A percentile compares a stretch with the other conserved stretches of the same genome.
Conservation (phyloP, 2,113 vertebrate species). For the Eira barbara region DNA sequence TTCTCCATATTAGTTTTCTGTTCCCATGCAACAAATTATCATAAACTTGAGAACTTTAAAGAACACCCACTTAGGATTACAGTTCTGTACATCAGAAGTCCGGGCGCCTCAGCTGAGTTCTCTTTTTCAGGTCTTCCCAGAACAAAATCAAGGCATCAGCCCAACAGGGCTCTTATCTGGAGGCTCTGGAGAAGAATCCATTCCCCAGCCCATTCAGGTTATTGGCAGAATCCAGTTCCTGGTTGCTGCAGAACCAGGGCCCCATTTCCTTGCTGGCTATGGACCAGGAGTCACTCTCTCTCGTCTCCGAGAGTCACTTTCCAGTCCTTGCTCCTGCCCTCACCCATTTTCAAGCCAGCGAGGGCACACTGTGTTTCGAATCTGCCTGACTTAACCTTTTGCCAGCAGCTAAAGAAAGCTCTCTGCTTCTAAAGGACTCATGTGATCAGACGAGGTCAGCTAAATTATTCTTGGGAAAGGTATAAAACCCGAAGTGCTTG, state of each 20-base stretch:
- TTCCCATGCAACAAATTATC: not conserved
- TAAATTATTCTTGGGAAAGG: not conserved
- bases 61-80: not conserved
- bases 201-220: not conserved
- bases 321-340: not conserved
- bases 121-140: not conserved
- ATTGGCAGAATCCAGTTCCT: not conserved
- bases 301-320: not conserved
- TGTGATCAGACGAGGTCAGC: not conserved
- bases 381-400: not conserved
- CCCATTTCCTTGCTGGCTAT: not conserved
- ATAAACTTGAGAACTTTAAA: not conserved
- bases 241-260: too few relatives aligned
- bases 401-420: not conserved
- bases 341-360: not conserved
- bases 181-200: not conserved
- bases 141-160: not conserved
- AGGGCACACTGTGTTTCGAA: fast-evolving
- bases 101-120: not conserved
- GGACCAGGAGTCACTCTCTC: not conserved
- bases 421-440: not conserved
- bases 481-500: not conserved
- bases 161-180: not conserved
- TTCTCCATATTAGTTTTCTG: not conserved
- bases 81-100: not conserved